Evolutionary conservation across 2,888 invertebrate genomes (phyloP), one percentile per base, ranked within the genome.

Genomic region (Tromatobia lineatoria): DNA sequence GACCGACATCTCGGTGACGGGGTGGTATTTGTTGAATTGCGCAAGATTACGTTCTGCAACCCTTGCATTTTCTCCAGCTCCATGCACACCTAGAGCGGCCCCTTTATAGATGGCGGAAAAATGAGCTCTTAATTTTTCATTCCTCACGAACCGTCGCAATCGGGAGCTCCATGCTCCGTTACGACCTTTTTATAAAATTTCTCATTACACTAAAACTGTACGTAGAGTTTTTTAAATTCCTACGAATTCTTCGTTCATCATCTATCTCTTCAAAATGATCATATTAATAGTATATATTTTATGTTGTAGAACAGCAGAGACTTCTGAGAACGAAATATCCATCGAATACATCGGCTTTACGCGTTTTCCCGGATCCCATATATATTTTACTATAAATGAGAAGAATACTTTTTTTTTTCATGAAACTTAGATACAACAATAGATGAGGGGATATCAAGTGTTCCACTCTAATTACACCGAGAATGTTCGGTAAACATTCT

Each of bases 21-120:
- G 66, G 52, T 73, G 66, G 69, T 81, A 77, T 81, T 83, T 77
- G 78, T 90, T 87, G 90, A 91, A 90, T 89, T 89, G 90, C 88
- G 90, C 88, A 90, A 91, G 92, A 91, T 92, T 92, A 91, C 90
- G 87, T 92, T 91, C 88, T 90, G 91, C 90, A 89, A 89, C 85
- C 86, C 89, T 82, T 88, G 90, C 90, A 91, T 88, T 91, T 91
- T 90, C 88, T 86, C 84, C 42, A 25, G 61, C 29, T 78, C 38
- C 38, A n/a, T 38, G 45, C 34, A 38, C 82, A 50, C 66, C 75
- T 71, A n/a, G 76, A 71, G 38, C 38, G 42, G 29, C 25, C 15
- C 25, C 79, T 83, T 92, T 91, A 92, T 91, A 91, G 91, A 91
- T 90, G 89, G 87, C 87, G 73, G 67, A 73, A 45, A 85, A 86